Conservation (phyloP, 1,140 invertebrate species). For the Drosophila gunungcola region DNA sequence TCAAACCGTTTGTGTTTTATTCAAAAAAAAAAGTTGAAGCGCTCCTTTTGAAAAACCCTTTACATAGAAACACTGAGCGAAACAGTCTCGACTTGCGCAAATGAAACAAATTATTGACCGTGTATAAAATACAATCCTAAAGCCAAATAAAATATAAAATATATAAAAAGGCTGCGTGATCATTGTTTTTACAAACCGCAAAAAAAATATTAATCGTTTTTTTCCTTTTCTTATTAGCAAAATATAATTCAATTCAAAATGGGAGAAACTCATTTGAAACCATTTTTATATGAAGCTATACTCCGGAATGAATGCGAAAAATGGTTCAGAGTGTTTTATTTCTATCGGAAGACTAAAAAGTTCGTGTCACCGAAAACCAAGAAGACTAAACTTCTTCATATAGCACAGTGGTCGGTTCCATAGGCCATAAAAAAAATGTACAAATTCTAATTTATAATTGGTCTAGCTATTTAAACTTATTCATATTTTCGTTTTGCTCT, state of each 20-base stretch:
- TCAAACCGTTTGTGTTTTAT: too few species aligned
- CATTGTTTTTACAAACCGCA: background rate
- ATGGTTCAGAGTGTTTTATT: too few species aligned
- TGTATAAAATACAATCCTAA: constrained; percentile 4
- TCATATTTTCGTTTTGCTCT: too few species aligned
- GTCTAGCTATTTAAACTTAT: too few species aligned
- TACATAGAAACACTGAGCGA: constrained; percentile 2
- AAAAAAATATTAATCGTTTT: background rate
- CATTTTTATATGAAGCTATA: constrained; percentile 1
- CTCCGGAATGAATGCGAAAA: too few species aligned
- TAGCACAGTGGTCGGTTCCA: too few species aligned
- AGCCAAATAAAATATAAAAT: background rate
- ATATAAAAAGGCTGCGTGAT: background rate
- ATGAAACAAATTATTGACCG: background rate
- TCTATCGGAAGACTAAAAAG: too few species aligned
- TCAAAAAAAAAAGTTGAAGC: background rate
- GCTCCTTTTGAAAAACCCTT: background rate
- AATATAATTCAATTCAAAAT: too few species aligned
- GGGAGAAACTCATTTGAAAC: background rate
- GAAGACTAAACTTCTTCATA: constrained; percentile 2
- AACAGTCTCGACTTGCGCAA: constrained; percentile 3
- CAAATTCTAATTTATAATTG: too few species aligned
- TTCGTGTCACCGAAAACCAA: constrained; percentile 5
- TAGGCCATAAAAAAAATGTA: too few species aligned
- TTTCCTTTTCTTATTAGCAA: constrained; percentile 1